Percentiles rank a stretch among this genome's conserved stretches.
These are phyloP conservation scores for Lasioglossum marginatum DNA, from an alignment of 2,888 invertebrate species.

Conservation along the genomic window DNA sequence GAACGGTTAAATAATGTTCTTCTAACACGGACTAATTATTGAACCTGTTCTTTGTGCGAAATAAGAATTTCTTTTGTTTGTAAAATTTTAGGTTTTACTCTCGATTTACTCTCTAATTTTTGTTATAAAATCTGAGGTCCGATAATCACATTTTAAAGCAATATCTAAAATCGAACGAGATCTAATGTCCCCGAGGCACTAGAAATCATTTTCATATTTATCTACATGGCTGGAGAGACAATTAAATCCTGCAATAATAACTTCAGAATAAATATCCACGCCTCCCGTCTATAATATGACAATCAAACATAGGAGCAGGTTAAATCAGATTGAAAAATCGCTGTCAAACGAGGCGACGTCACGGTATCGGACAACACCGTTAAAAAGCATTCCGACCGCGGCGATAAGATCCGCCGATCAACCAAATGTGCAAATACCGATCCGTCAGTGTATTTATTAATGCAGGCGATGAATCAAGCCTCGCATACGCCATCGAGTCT, in stretches of 20 bases:
- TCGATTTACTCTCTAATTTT: not conserved
- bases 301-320: not conserved
- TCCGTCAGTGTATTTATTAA: constrained; percentile 18
- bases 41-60: not conserved
- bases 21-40: not conserved
- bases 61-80: not conserved
- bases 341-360: not conserved
- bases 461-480: not conserved
- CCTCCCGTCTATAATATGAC: not conserved
- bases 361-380: not conserved
- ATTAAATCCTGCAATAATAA: not conserved
- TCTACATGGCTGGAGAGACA: not conserved
- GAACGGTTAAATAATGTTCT: not conserved
- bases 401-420: constrained; percentile 12
- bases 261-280: not conserved
- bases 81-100: not conserved
- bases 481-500: not conserved
- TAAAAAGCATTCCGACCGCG: constrained; percentile 2
- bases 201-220: not conserved
- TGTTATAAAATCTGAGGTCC: not conserved
- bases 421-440: not conserved
- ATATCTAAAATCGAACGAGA: not conserved
- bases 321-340: constrained; percentile 1
- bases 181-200: not conserved
- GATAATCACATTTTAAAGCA: not conserved